phyloP scores from a whole-genome alignment of 2,113 vertebrate species.

The Tautogolabrus adspersus region DNA sequence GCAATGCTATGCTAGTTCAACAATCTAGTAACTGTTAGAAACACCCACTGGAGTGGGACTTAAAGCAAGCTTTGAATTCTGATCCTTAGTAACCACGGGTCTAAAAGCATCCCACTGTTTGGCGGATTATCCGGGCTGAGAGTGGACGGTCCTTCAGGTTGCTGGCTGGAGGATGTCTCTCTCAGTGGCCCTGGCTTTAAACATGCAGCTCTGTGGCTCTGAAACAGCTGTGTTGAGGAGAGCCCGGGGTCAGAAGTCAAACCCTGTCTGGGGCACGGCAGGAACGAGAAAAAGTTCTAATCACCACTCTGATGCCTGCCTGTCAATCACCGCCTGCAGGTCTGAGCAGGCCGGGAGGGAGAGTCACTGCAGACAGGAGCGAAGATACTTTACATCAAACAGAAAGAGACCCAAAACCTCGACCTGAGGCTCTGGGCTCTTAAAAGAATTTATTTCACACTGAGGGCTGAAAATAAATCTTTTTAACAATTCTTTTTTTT shows the following conservation, averaged over 20 bases:
- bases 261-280: conserved; percentile 79
- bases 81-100: conserved; percentile 2
- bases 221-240: conserved; percentile 83
- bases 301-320: conserved; percentile 79
- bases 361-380: conserved; percentile 13
- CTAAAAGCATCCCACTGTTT: background rate
- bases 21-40: no score
- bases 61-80: background rate
- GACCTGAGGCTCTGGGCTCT: conserved; percentile 18
- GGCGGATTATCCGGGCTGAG: background rate
- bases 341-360: conserved; percentile 69
- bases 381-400: conserved; percentile 35
- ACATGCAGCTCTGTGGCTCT: conserved; percentile 59
- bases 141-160: conserved; percentile 26
- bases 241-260: conserved; percentile 79
- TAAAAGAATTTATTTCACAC: conserved; percentile 5
- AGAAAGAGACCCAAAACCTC: background rate
- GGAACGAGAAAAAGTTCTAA: conserved; percentile 80
- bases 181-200: conserved; percentile 59
- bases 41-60: no score
- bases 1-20: no score
- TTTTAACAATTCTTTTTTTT: conserved; percentile 44
- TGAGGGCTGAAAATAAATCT: conserved; percentile 46
- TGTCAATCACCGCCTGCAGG: conserved; percentile 82
- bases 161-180: conserved; percentile 31